phyloP scores from a whole-genome alignment of 2,888 invertebrate species.

The Philopedon plagiatum region DNA sequence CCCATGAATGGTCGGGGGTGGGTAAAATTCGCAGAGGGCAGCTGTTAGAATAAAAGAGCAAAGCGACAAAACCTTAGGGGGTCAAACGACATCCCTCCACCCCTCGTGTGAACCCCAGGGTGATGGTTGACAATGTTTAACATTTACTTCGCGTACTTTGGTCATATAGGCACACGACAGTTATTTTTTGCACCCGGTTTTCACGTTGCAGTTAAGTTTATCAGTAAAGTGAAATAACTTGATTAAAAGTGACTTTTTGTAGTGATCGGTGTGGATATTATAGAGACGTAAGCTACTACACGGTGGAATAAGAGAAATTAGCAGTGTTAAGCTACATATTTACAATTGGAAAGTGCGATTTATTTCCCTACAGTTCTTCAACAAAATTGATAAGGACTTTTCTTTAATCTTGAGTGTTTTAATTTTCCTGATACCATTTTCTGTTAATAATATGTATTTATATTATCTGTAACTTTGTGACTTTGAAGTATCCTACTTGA shows the following conservation, averaged over 20 bases:
- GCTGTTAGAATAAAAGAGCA: constrained; percentile 69
- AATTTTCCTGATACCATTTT: no score
- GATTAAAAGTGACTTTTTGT: background rate
- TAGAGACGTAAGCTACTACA: background rate
- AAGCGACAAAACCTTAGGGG: constrained; percentile 67
- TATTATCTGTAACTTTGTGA: background rate
- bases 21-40: constrained; percentile 67
- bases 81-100: constrained; percentile 66
- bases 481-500: constrained; percentile 7
- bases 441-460: background rate
- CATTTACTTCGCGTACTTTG: constrained; percentile 68
- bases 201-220: background rate
- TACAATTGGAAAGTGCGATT: no score
- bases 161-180: constrained; percentile 59
- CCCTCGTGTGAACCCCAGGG: constrained; percentile 62
- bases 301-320: background rate
- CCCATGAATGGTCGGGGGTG: constrained; percentile 62
- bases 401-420: background rate
- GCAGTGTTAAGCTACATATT: background rate
- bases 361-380: no score
- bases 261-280: background rate
- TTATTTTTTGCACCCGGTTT: constrained; percentile 13
- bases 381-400: no score
- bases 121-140: constrained; percentile 68
- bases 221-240: background rate